phyloP scores from a whole-genome alignment of 2,888 invertebrate species.

The Scaptomyza flava region DNA sequence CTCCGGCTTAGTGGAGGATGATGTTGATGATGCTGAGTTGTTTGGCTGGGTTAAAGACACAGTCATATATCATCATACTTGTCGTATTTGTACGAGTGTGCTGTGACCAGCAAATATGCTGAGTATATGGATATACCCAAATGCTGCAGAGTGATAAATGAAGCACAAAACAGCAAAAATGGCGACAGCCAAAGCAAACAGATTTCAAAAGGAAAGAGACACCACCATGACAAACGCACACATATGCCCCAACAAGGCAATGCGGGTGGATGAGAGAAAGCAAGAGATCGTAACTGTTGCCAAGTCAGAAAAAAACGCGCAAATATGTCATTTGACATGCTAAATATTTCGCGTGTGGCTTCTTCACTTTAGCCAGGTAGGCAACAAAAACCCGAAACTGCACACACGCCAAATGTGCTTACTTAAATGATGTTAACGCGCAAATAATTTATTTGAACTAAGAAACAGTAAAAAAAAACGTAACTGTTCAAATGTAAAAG shows the following conservation, averaged over 20 bases:
- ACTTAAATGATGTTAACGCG: not conserved
- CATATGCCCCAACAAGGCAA: slow-evolving; percentile 45
- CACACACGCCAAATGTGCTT: slow-evolving; percentile 49
- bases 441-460: no score
- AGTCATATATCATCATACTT: slow-evolving; percentile 60
- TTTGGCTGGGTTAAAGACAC: slow-evolving; percentile 67
- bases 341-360: slow-evolving; percentile 72
- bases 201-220: slow-evolving; percentile 13
- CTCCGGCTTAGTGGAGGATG: slow-evolving; percentile 30
- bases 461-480: not conserved
- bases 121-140: slow-evolving; percentile 74
- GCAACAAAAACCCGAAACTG: slow-evolving; percentile 38
- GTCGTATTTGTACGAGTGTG: slow-evolving; percentile 29
- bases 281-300: slow-evolving; percentile 42
- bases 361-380: slow-evolving; percentile 52
- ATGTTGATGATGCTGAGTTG: slow-evolving; percentile 34
- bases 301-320: slow-evolving; percentile 56
- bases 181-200: slow-evolving; percentile 45
- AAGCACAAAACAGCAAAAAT: slow-evolving; percentile 68
- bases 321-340: slow-evolving; percentile 81
- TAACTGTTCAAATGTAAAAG: no score
- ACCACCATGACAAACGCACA: slow-evolving; percentile 31
- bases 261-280: not conserved
- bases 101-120: slow-evolving; percentile 71
- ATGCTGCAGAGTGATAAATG: slow-evolving; percentile 76